A percentile compares a stretch with the other conserved stretches of the same genome.
Evolutionary conservation across 2,888 invertebrate species (phyloP).

Genomic region (Andrena dorsata): DNA sequence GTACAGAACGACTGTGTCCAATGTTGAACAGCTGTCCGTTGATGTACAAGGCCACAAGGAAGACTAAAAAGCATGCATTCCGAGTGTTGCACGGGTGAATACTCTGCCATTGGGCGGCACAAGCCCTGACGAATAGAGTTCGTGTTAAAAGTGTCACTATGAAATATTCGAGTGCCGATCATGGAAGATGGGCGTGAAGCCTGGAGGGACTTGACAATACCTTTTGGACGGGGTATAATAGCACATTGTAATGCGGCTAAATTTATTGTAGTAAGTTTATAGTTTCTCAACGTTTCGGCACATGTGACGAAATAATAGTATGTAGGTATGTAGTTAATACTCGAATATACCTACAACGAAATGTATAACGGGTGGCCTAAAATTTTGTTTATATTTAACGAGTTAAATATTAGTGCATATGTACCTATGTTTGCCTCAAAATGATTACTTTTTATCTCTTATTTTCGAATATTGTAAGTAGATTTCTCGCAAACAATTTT

Average conservation of each 20-base stretch:
- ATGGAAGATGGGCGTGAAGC: conserved; percentile 76
- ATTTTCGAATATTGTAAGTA: no score
- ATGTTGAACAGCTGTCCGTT: conserved; percentile 67
- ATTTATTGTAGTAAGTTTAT: conserved; percentile 68
- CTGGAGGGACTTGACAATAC: conserved; percentile 54
- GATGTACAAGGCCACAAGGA: conserved; percentile 36
- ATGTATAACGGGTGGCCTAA: neutral
- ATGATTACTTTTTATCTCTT: no score
- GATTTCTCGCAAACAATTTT: no score
- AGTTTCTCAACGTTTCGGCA: conserved; percentile 21
- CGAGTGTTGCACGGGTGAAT: conserved; percentile 63
- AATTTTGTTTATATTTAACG: neutral
- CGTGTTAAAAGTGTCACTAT: conserved; percentile 81
- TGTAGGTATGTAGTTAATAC: neutral
- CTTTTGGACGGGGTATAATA: conserved; percentile 66
- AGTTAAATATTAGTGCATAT: neutral
- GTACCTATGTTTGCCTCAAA: no score
- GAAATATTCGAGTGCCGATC: conserved; percentile 79
- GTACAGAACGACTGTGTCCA: conserved; percentile 64
- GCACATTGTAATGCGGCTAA: conserved; percentile 62
- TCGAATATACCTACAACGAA: no score
- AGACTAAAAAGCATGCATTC: conserved; percentile 57
- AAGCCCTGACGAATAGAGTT: conserved; percentile 80
- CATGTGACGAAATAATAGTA: neutral
- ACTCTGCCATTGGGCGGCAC: conserved; percentile 58